Base-by-base conservation (phyloP, 1,140 invertebrate species). In the Elymnias hypermnestra region DNA sequence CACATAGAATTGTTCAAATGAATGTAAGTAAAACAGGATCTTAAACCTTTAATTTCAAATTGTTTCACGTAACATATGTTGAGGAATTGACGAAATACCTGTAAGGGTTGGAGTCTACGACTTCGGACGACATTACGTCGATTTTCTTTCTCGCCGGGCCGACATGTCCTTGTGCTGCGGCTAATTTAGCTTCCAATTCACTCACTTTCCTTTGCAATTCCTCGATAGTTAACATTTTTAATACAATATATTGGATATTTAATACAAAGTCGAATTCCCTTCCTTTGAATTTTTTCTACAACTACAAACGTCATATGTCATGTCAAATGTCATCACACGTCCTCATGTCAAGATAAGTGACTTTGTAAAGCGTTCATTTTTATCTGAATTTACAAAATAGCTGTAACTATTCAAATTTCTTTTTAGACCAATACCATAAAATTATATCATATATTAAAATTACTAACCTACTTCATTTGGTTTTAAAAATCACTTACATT, bases 21-120 rank as follows among this genome's bases (percentile, higher is more conserved):
- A 3, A 4, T 21, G 19, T 9, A n/a, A n/a, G 10, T 26, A 26
- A 26, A 26, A 4, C 6, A 26, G 7, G 3, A 7, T 26, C 1
- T 9, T 26, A 9, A 9, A 26, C 3, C 35, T 21, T 18, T 14
- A 17, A 26, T 5, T 5, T 21, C 6, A 5, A 10, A 36, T n/a
- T 19, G 18, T 26, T 29, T 53, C 7, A 23, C 41, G 28, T 33
- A 47, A 45, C 37, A 44, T 33, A 53, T 53, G 28, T 29, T 41
- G 13, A 23, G 8, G 28, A 38, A 22, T 8, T 29, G 22, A 15
- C 6, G 40, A 55, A 63, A 76, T 83, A 96, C 95, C 95, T 98
- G 89, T 99, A 99, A 1, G 98, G 98, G 90, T 99, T 99, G 0
- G 96, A 95, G 87, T 99, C 98, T 8, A 98, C 94, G n/a, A 99